Evolutionary conservation across 92 coral and sea anemone species (phyloP), one percentile per base, ranked within the genome.

Genomic region (Siderastrea siderea): DNA sequence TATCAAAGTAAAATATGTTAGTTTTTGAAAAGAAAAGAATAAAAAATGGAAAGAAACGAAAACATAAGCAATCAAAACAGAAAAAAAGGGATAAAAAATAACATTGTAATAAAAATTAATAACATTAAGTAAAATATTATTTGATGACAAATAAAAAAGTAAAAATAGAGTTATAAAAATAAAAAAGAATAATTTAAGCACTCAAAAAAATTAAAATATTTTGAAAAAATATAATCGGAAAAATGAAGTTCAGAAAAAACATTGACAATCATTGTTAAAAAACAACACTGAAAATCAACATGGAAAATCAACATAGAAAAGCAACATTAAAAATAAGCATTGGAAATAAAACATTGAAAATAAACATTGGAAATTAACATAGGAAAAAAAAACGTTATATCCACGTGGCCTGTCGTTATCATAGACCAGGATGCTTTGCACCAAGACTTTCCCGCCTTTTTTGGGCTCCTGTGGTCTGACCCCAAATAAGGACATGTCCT

Each of bases 381-480:
- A 69, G 52, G 47, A 51, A 48, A 75, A n/a, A 75, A 51, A 6
- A 26, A 6, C n/a, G 47, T 75, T 48, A 4, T 75, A n/a, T n/a
- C 63, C 80, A 75, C 80, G 65, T 75, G 80, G 80, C 80, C 80
- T 75, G 49, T 75, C 65, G 80, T 52, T 75, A 75, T 75, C 65
- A 53, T 75, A 75, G 80, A 75, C 80, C 65, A 75, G 64, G 80
- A 75, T 53, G 62, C 65, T 75, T 75, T 75, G 80, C 66, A 43
- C 47, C 6, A 0, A 75, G 0, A 53, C n/a, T 75, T 77, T 77
- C 81, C 81, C 67, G 81, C 81, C 48, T 77, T 77, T 77, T 55
- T 26, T 45, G 68, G 67, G 48, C 68, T 75, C 50, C 77, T n/a
- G 77, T 71, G 77, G 6, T 66, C 57, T 52, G 57, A 52, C 8